A percentile compares a stretch with the other conserved stretches of the same genome.
Conservation (phyloP, 2,888 invertebrate genomes). For the Atrina japonica region DNA sequence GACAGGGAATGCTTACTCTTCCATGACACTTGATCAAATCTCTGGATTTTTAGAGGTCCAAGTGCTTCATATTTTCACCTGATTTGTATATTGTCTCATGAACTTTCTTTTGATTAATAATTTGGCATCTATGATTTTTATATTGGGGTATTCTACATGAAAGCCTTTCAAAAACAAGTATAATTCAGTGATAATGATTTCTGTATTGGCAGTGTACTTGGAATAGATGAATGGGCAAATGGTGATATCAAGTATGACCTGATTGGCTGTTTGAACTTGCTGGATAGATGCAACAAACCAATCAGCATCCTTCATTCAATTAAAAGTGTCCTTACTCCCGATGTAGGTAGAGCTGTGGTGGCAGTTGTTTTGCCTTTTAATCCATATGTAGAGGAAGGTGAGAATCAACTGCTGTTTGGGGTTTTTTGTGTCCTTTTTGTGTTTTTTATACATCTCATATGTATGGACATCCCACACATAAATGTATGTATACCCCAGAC, state of each 20-base stretch:
- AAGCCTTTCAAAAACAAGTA: too few relatives aligned
- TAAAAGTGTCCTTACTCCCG: slow-evolving; percentile 86
- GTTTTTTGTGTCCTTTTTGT: too few relatives aligned
- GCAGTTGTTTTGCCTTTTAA: slow-evolving; percentile 96
- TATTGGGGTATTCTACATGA: too few relatives aligned
- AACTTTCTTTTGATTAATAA: too few relatives aligned
- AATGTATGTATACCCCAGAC: too few relatives aligned
- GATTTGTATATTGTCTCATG: too few relatives aligned
- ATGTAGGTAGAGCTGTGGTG: slow-evolving; percentile 88
- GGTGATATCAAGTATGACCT: slow-evolving; percentile 85
- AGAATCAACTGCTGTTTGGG: too few relatives aligned
- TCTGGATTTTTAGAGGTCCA: too few relatives aligned
- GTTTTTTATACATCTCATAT: neutral
- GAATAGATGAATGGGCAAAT: slow-evolving; percentile 86
- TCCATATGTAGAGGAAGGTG: slow-evolving; percentile 91
- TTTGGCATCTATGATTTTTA: too few relatives aligned
- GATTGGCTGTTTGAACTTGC: slow-evolving; percentile 93
- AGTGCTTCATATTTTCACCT: too few relatives aligned
- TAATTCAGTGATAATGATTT: neutral
- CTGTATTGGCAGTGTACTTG: slow-evolving; percentile 85
- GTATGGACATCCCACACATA: neutral
- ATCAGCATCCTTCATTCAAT: slow-evolving; percentile 89
- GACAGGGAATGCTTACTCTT: too few relatives aligned
- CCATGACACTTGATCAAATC: too few relatives aligned
- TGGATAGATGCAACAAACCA: slow-evolving; percentile 95